Conservation (phyloP, 2,113 vertebrate species). For the Notothenia coriiceps region DNA sequence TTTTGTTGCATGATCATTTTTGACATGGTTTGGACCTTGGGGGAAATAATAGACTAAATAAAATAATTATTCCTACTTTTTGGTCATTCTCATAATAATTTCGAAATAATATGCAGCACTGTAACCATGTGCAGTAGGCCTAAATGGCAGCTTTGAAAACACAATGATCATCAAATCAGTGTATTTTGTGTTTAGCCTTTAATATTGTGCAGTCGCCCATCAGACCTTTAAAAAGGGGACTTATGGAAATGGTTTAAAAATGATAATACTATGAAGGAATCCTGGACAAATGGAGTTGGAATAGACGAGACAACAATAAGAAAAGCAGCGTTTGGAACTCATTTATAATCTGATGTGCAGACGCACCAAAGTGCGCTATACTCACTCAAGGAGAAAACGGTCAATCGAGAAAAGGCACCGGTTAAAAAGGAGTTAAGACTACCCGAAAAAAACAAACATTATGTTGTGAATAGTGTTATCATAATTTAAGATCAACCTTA, state of each 20-base stretch:
- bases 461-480: not conserved
- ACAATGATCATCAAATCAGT: conserved; percentile 27
- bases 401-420: not conserved
- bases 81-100: not conserved
- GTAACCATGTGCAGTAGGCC: not conserved
- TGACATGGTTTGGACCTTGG: not conserved
- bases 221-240: not conserved
- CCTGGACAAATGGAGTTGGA: not conserved
- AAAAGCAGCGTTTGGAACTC: not conserved
- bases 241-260: not conserved
- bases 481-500: not conserved
- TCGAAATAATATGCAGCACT: not conserved
- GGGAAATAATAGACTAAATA: not conserved
- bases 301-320: not conserved
- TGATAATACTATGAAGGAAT: not conserved
- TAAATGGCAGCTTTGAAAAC: conserved; percentile 15
- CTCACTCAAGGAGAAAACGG: not conserved
- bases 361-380: not conserved
- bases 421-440: not conserved
- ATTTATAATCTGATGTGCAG: not conserved
- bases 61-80: not conserved
- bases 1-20: not conserved
- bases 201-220: not conserved
- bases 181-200: not conserved
- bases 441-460: no score